Evolutionary conservation across 2,888 invertebrate genomes (phyloP).

Genomic region (Apodemia hepburni): DNA sequence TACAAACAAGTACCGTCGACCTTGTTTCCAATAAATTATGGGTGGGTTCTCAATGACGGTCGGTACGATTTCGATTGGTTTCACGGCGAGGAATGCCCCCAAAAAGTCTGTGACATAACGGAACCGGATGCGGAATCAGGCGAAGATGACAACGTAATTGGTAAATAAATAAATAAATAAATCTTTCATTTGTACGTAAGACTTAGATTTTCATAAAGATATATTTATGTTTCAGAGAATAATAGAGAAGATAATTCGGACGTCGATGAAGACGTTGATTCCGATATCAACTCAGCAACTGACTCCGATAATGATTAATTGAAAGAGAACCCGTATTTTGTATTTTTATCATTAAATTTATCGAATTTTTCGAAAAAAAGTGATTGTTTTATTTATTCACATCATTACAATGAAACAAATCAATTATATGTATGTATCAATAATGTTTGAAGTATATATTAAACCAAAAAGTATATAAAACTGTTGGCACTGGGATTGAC

Average conservation of each 20-base stretch:
- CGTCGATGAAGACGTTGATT: too few species aligned
- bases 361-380: too few species aligned
- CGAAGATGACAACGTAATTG: conserved; percentile 17
- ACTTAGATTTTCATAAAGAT: too few species aligned
- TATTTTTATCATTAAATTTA: too few species aligned
- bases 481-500: conserved; percentile 28
- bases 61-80: conserved; percentile 34
- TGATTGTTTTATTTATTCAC: too few species aligned
- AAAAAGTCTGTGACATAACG: conserved; percentile 31
- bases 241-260: too few species aligned
- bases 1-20: conserved; percentile 33
- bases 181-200: too few species aligned
- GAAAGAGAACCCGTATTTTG: too few species aligned
- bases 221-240: too few species aligned
- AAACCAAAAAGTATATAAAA: conserved; percentile 24
- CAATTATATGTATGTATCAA: not conserved
- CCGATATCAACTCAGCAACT: too few species aligned
- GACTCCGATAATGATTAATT: too few species aligned
- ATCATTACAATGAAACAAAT: not conserved
- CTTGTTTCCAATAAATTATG: conserved; percentile 33
- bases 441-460: not conserved
- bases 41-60: conserved; percentile 32
- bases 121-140: conserved; percentile 31
- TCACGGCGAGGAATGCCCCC: conserved; percentile 34
- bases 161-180: conserved; percentile 9